A percentile compares a stretch with the other conserved stretches of the same genome.
Conservation (phyloP, 2,888 invertebrate genomes). For the Hydraecia micacea region DNA sequence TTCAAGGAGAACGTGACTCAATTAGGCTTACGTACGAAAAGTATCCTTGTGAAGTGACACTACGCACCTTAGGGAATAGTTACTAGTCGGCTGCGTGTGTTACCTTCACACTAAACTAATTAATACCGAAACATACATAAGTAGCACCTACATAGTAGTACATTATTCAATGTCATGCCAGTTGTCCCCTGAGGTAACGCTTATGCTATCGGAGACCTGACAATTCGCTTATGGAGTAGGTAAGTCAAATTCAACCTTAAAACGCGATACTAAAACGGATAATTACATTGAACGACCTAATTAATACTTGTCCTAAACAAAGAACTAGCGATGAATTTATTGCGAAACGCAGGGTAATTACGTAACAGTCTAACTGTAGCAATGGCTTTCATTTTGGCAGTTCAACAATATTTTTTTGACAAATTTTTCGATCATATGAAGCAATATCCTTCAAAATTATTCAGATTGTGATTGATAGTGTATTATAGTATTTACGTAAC, state of each 20-base stretch:
- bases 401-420: not conserved
- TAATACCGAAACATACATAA: constrained; percentile 38
- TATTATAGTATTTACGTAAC: not conserved
- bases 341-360: not conserved
- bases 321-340: not conserved
- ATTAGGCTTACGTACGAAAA: constrained; percentile 38
- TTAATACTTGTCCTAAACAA: not conserved
- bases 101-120: constrained; percentile 48
- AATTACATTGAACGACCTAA: not conserved
- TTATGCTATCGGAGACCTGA: constrained; percentile 17
- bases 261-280: not conserved
- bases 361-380: too few species aligned
- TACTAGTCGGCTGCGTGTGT: constrained; percentile 31
- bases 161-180: constrained; percentile 34
- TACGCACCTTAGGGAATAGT: constrained; percentile 52
- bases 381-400: not conserved
- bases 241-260: constrained; percentile 2
- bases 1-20: constrained; percentile 37
- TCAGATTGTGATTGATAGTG: not conserved
- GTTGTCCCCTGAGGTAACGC: constrained; percentile 27
- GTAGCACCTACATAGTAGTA: constrained; percentile 6
- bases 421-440: not conserved
- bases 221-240: not conserved
- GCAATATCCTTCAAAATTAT: not conserved
- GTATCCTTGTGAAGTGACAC: constrained; percentile 53